These are phyloP conservation scores for Silurus glanis DNA, from an alignment of 2,113 vertebrate genomes.

Conservation along the genomic window DNA sequence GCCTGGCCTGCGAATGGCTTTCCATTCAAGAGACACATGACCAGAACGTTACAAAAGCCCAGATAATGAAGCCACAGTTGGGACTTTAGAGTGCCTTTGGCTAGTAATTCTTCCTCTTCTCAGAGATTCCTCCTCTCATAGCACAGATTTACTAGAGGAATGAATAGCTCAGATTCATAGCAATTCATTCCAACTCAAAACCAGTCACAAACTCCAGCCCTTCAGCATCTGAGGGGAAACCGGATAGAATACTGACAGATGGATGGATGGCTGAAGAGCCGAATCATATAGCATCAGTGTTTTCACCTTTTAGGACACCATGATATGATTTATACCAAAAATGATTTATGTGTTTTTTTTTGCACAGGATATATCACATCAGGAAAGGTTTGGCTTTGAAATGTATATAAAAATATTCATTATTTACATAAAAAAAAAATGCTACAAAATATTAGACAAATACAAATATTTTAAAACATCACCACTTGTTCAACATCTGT, in stretches of 20 bases:
- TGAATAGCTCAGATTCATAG: conserved; percentile 25
- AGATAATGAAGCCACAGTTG: conserved; percentile 45
- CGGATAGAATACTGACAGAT: background rate
- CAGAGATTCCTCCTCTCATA: conserved; percentile 21
- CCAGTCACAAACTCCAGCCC: conserved; percentile 56
- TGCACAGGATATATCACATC: background rate
- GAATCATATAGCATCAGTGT: background rate
- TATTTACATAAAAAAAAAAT: background rate
- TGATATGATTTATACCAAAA: background rate
- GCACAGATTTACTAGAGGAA: conserved; percentile 39
- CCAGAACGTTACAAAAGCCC: conserved; percentile 31
- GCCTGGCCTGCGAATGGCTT: background rate
- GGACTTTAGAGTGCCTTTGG: conserved; percentile 34
- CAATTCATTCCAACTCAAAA: conserved; percentile 14
- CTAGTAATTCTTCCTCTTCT: conserved; percentile 36
- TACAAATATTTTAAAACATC: background rate
- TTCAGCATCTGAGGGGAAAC: conserved; percentile 37
- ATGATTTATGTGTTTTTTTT: background rate
- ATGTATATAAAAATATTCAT: background rate
- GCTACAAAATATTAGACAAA: background rate
- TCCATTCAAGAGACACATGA: conserved; percentile 37
- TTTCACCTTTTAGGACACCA: background rate
- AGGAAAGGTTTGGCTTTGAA: background rate
- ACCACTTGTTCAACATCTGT: background rate
- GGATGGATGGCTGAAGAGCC: background rate